phyloP scores from a whole-genome alignment of 1,140 invertebrate genomes.

The Metaphire vulgaris region DNA sequence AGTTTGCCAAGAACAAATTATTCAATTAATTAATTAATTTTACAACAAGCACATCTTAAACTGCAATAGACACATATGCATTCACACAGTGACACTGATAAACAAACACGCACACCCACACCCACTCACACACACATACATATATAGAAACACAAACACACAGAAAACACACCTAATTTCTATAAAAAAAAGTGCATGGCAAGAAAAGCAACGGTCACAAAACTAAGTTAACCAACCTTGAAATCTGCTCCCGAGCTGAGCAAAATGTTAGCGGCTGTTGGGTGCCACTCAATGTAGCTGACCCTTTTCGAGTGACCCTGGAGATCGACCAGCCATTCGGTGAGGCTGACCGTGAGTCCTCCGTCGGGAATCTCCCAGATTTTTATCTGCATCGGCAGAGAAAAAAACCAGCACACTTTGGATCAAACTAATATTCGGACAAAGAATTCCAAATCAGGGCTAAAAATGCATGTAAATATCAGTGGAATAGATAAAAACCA shows the following conservation, averaged over 20 bases:
- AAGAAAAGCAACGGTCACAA: too few species aligned
- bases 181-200: too few species aligned
- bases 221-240: slow-evolving; percentile 2
- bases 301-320: slow-evolving; percentile 44
- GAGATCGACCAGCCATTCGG: not conserved
- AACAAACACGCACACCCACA: not conserved
- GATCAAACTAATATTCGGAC: too few species aligned
- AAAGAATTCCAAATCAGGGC: too few species aligned
- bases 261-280: slow-evolving; percentile 47
- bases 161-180: not conserved
- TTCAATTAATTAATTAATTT: too few species aligned
- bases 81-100: too few species aligned
- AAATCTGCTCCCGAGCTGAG: slow-evolving; percentile 39
- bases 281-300: slow-evolving; percentile 50
- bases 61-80: too few species aligned
- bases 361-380: slow-evolving; percentile 15
- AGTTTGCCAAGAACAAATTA: too few species aligned
- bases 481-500: too few species aligned
- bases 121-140: not conserved
- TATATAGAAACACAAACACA: not conserved
- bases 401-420: too few species aligned
- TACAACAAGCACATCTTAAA: too few species aligned
- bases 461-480: too few species aligned
- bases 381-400: slow-evolving; percentile 13
- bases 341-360: not conserved